Evolutionary conservation across 2,113 vertebrate species (phyloP).

Genomic region (Synodontis membranacea): DNA sequence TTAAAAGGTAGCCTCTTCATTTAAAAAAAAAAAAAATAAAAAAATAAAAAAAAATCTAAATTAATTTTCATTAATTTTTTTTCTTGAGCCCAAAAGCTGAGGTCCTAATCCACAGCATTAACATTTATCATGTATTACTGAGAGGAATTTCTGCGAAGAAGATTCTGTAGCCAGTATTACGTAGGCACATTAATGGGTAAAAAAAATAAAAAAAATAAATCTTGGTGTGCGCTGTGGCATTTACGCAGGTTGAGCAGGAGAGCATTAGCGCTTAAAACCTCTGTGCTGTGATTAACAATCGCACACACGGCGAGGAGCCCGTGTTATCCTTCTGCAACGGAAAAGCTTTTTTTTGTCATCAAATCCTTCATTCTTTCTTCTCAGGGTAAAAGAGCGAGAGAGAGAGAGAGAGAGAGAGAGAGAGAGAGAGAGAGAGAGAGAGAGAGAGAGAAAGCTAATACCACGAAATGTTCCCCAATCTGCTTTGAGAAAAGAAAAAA

Average conservation of each 20-base stretch:
- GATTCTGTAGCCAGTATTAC: constrained; percentile 64
- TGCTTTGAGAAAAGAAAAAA: constrained; percentile 98
- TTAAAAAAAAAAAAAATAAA: background rate
- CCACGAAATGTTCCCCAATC: constrained; percentile 94
- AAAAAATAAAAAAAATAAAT: constrained; percentile 55
- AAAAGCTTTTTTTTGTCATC: constrained; percentile 81
- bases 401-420: constrained; percentile 44
- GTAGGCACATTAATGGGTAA: constrained; percentile 68
- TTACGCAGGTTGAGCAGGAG: constrained; percentile 74
- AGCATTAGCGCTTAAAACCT: constrained; percentile 73
- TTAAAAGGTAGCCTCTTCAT: background rate
- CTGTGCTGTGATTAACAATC: constrained; percentile 75
- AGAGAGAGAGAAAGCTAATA: constrained; percentile 75
- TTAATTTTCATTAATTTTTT: constrained; percentile 54
- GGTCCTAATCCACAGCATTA: constrained; percentile 66
- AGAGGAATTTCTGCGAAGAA: constrained; percentile 48
- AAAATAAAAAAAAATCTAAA: too few species aligned
- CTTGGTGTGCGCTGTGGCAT: constrained; percentile 68
- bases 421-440: background rate
- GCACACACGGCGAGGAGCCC: constrained; percentile 75
- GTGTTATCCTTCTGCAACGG: constrained; percentile 78
- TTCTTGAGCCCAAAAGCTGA: constrained; percentile 64
- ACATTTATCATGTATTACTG: constrained; percentile 69
- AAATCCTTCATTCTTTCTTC: constrained; percentile 96
- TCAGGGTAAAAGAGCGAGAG: constrained; percentile 65